A percentile compares a stretch with the other conserved stretches of the same genome.
Conservation (phyloP, 1,140 invertebrate species). For the Drosophila bipectinata region DNA sequence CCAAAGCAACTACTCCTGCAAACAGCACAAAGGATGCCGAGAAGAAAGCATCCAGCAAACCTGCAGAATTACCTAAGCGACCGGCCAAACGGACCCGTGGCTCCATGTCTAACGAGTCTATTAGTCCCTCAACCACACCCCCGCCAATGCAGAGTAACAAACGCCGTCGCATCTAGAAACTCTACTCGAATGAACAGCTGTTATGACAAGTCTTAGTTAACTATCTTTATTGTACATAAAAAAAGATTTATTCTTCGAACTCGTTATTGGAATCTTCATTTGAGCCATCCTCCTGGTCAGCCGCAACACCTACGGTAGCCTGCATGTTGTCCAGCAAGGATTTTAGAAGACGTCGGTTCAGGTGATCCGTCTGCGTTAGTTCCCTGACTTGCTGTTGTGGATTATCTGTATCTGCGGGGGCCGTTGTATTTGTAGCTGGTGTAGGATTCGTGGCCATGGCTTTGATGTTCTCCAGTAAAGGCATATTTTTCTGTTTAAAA, state of each 20-base stretch:
- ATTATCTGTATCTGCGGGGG: constrained; percentile 22
- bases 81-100: constrained; percentile 81
- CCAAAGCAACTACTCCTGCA: constrained; percentile 11
- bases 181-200: constrained; percentile 21
- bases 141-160: constrained; percentile 77
- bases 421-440: constrained; percentile 17
- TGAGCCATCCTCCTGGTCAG: constrained; percentile 23
- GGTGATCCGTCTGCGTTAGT: constrained; percentile 75
- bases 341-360: constrained; percentile 70
- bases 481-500: constrained; percentile 40
- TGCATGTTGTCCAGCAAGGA: constrained; percentile 74
- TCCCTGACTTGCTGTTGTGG: constrained; percentile 51
- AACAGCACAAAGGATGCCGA: constrained; percentile 65
- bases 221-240: constrained; percentile 63
- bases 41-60: constrained; percentile 69
- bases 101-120: constrained; percentile 82
- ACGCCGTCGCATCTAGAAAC: constrained; percentile 73
- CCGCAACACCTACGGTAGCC: constrained; percentile 23
- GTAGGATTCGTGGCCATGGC: constrained; percentile 50
- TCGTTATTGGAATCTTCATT: constrained; percentile 56
- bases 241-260: constrained; percentile 64
- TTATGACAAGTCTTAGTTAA: constrained; percentile 42
- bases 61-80: constrained; percentile 70
- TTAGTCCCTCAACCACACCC: constrained; percentile 82
- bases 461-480: constrained; percentile 56